These are phyloP conservation scores for Scaptodrosophila latifasciaeformis DNA, from an alignment of 2,888 invertebrate genomes.

Conservation along the genomic window DNA sequence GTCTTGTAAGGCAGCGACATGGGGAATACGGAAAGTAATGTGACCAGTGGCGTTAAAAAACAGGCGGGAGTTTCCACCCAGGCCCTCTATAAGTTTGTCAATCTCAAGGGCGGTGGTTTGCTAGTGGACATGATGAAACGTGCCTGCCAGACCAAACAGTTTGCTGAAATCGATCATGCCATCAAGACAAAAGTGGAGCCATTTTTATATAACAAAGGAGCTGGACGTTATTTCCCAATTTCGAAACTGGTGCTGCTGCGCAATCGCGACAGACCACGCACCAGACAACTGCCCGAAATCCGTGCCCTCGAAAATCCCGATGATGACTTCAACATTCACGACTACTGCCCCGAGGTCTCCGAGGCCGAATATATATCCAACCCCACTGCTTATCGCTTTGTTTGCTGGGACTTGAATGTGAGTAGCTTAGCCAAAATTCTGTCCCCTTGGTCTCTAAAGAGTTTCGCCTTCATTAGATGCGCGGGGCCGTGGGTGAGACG, in stretches of 20 bases:
- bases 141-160: conserved; percentile 91
- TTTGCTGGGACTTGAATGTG: conserved; percentile 92
- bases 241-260: conserved; percentile 90
- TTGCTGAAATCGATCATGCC: conserved; percentile 92
- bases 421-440: conserved; percentile 23
- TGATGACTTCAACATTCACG: conserved; percentile 88
- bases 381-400: conserved; percentile 85
- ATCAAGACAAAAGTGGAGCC: conserved; percentile 93
- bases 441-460: conserved; percentile 37
- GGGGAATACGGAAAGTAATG: conserved; percentile 92
- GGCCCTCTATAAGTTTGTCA: conserved; percentile 90
- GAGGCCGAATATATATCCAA: conserved; percentile 80
- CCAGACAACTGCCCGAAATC: conserved; percentile 86
- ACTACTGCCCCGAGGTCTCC: conserved; percentile 82
- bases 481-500: conserved; percentile 97
- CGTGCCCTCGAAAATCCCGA: conserved; percentile 89
- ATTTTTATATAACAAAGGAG: conserved; percentile 94
- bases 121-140: conserved; percentile 95
- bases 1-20: conserved; percentile 70
- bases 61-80: conserved; percentile 92
- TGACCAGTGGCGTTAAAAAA: conserved; percentile 95
- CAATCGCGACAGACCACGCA: conserved; percentile 88
- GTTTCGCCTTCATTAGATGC: conserved; percentile 77
- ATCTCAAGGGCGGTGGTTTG: conserved; percentile 95
- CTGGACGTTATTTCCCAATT: conserved; percentile 92